phyloP scores from a whole-genome alignment of 2,888 invertebrate genomes.

The Brachylomia viminalis region DNA sequence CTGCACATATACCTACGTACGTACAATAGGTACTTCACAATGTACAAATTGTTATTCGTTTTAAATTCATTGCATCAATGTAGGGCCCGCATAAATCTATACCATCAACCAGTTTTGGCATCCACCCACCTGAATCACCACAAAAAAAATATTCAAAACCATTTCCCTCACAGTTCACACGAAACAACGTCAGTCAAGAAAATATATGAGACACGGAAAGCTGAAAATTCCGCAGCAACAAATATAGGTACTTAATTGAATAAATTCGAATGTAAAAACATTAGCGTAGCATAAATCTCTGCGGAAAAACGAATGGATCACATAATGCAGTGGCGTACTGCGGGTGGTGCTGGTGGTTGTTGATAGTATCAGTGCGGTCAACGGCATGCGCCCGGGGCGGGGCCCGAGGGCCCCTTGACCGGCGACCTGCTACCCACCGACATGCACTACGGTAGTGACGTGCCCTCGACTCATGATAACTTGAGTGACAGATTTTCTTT shows the following conservation, averaged over 20 bases:
- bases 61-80: constrained; percentile 21
- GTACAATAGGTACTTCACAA: background rate
- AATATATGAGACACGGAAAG: constrained; percentile 59
- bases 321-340: constrained; percentile 69
- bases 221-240: constrained; percentile 57
- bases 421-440: constrained; percentile 33
- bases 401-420: constrained; percentile 52
- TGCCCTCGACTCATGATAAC: background rate
- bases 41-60: background rate
- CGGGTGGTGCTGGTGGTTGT: constrained; percentile 43
- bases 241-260: constrained; percentile 61
- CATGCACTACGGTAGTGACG: constrained; percentile 55
- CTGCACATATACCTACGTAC: background rate
- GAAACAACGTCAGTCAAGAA: constrained; percentile 57
- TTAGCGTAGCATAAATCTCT: constrained; percentile 73
- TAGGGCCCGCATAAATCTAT: constrained; percentile 45
- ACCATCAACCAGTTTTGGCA: constrained; percentile 23
- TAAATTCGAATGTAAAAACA: constrained; percentile 65
- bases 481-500: background rate
- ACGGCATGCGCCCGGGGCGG: constrained; percentile 52
- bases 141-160: constrained; percentile 42
- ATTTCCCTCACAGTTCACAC: constrained; percentile 45
- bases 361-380: constrained; percentile 72
- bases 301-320: constrained; percentile 74
- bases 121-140: constrained; percentile 21